Evolutionary conservation across 2,113 vertebrate genomes (phyloP).

Genomic region (Pagrus major): DNA sequence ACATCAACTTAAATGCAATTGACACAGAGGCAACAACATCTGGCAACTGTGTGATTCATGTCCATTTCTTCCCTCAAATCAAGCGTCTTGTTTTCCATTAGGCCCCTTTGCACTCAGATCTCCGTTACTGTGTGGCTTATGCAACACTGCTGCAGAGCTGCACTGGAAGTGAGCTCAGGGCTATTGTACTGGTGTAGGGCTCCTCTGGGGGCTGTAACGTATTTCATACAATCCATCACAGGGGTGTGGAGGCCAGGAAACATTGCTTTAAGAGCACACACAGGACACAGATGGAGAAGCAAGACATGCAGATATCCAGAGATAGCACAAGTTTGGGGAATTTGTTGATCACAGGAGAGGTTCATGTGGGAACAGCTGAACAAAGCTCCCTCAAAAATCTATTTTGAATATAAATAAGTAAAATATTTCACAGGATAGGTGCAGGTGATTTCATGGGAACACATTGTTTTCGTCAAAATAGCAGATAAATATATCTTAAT

Average conservation of each 20-base stretch:
- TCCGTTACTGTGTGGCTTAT: constrained; percentile 48
- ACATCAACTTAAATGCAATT: constrained; percentile 1
- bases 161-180: constrained; percentile 80
- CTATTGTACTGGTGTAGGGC: constrained; percentile 76
- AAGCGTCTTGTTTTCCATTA: constrained; percentile 68
- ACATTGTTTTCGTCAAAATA: not conserved
- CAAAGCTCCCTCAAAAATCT: not conserved
- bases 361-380: constrained; percentile 1
- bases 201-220: constrained; percentile 82
- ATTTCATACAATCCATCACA: constrained; percentile 80
- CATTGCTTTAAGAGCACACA: constrained; percentile 78
- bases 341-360: constrained; percentile 44
- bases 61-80: constrained; percentile 48
- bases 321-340: constrained; percentile 56
- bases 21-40: constrained; percentile 16
- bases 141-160: constrained; percentile 56
- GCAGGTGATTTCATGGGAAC: not conserved
- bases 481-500: not conserved
- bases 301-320: constrained; percentile 63
- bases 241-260: constrained; percentile 78
- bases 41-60: not conserved
- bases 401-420: not conserved
- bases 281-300: constrained; percentile 79
- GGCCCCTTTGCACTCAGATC: constrained; percentile 53
- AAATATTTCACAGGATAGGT: not conserved